Evolutionary conservation across 2,113 vertebrate species (phyloP), one percentile per base, ranked within the genome.

Genomic region (Mobula hypostoma): DNA sequence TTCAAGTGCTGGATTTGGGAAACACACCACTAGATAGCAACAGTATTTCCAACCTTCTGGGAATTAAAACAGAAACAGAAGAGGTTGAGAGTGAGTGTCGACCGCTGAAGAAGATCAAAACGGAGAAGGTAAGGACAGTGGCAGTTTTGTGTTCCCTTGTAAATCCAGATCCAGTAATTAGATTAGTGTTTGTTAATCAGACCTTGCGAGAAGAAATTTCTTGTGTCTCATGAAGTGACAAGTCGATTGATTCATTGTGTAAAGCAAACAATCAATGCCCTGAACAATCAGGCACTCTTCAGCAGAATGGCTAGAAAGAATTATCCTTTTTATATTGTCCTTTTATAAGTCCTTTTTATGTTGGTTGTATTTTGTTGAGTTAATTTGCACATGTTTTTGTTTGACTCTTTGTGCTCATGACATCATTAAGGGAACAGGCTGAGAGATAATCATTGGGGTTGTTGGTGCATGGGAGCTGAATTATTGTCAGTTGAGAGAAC

Each of bases 21-120:
- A 98, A 97, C 98, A 98, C 98, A 97, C 97, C 98, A 96, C 97
- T 99, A 96, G 99, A 99, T 96, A 97, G 98, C 72, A 98, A 98
- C 96, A 97, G 98, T 95, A 98, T 98, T 2, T 97, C 98, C 96
- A 98, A 98, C 95, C 97, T 98, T 32, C 96, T 99, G 97, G 97
- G 97, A 96, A 96, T 98, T 96, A 99, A 99, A 96, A 96, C 97
- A 1, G 99, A 99, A 96, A 96, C 98, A 94, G 98, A 99, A 96
- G 99, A 99, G 80, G 97, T 98, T 95, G 99, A 99, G 94, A 96
- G 96, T 63, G 99, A 99, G 95, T 99, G 98, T 96, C 98, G 99
- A 95, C 97, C 96, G 79, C 95, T 98, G 96, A 99, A 99, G 95
- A 99, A 99, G 96, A 97, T 99, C 96, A 99, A 99, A 96, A 97